These are phyloP conservation scores for Grantiella picta DNA, from an alignment of 2,113 vertebrate genomes.

Conservation along the genomic window DNA sequence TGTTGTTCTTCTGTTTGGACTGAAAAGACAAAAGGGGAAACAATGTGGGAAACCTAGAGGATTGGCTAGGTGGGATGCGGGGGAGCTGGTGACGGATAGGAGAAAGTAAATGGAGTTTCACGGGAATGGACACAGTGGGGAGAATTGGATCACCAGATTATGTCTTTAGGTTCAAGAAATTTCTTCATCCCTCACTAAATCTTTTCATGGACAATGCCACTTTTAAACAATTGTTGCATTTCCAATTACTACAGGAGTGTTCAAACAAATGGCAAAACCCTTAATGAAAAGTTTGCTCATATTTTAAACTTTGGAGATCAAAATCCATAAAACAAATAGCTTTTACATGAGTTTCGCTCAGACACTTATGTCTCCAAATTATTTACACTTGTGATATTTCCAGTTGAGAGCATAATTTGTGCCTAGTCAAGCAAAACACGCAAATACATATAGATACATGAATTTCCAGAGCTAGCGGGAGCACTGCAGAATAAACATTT, in stretches of 20 bases:
- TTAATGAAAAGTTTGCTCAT: slow-evolving; percentile 79
- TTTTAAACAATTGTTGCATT: slow-evolving; percentile 88
- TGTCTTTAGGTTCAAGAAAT: slow-evolving; percentile 84
- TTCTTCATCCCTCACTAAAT: slow-evolving; percentile 88
- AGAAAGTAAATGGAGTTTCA: slow-evolving; percentile 79
- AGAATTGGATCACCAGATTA: slow-evolving; percentile 87
- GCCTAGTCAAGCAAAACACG: slow-evolving; percentile 69
- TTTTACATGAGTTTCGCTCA: slow-evolving; percentile 56
- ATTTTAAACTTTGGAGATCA: slow-evolving; percentile 76
- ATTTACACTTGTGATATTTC: slow-evolving; percentile 79
- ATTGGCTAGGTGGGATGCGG: slow-evolving; percentile 81
- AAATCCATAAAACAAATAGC: slow-evolving; percentile 76
- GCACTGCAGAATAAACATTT: slow-evolving; percentile 34
- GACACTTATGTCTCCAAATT: slow-evolving; percentile 72
- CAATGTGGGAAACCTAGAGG: slow-evolving; percentile 81
- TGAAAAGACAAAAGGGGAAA: slow-evolving; percentile 77
- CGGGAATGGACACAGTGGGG: slow-evolving; percentile 82
- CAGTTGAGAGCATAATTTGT: slow-evolving; percentile 75
- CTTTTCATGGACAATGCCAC: slow-evolving; percentile 82
- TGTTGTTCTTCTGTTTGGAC: slow-evolving; percentile 82
- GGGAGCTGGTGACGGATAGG: slow-evolving; percentile 70
- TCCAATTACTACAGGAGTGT: slow-evolving; percentile 82
- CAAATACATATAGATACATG: slow-evolving; percentile 67
- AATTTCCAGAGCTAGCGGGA: slow-evolving; percentile 71
- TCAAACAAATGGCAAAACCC: slow-evolving; percentile 78